phyloP scores from a whole-genome alignment of 2,888 invertebrate genomes.

The Melanophora roralis region DNA sequence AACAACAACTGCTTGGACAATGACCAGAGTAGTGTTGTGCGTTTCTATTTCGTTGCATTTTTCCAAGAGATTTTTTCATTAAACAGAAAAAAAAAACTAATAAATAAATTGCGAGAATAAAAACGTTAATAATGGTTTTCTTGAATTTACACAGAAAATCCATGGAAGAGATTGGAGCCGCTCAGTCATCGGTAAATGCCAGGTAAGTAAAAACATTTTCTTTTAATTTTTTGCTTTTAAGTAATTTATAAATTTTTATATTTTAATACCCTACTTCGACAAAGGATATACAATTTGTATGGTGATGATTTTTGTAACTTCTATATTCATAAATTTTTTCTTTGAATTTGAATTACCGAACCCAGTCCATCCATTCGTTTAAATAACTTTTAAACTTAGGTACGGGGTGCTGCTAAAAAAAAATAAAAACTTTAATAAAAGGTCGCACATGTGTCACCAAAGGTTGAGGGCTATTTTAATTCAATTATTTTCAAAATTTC shows the following conservation, averaged over 20 bases:
- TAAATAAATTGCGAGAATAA: slow-evolving; percentile 8
- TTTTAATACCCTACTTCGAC: too few relatives aligned
- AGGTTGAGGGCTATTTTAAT: too few relatives aligned
- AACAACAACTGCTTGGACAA: neutral
- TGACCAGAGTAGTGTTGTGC: slow-evolving; percentile 6
- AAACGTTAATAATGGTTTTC: slow-evolving; percentile 57
- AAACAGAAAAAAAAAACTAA: slow-evolving; percentile 30
- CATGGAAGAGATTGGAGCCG: slow-evolving; percentile 90
- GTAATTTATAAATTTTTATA: neutral
- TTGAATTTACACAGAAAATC: slow-evolving; percentile 85
- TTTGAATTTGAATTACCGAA: too few relatives aligned
- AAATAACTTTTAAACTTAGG: too few relatives aligned
- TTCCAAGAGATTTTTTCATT: slow-evolving; percentile 60
- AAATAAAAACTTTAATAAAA: too few relatives aligned
- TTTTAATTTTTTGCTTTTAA: neutral
- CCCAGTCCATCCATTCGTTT: too few relatives aligned
- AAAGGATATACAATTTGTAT: too few relatives aligned
- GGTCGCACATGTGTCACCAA: too few relatives aligned
- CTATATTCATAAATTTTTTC: too few relatives aligned
- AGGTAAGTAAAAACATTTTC: slow-evolving; percentile 83
- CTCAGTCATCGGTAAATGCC: slow-evolving; percentile 88
- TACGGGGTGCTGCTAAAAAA: too few relatives aligned
- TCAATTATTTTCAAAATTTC: too few relatives aligned
- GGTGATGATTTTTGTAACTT: too few relatives aligned
- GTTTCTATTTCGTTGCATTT: slow-evolving; percentile 64